A percentile compares a stretch with the other conserved stretches of the same genome.
Conservation (phyloP, 2,888 invertebrate genomes). For the Drosophila limbata region DNA sequence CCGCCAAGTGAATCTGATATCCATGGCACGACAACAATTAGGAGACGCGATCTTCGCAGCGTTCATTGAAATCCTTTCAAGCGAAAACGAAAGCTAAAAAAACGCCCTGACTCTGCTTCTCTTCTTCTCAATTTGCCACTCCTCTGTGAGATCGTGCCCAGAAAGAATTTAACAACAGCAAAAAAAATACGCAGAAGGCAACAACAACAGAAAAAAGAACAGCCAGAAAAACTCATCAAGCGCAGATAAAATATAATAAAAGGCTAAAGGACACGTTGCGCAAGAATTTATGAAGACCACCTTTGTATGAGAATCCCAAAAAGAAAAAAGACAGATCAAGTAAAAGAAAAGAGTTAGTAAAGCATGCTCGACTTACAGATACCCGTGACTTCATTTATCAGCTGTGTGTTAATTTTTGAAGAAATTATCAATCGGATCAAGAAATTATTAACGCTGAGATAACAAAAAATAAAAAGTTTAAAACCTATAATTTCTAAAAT, state of each 20-base stretch:
- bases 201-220: constrained; percentile 9
- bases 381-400: neutral
- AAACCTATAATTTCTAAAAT: too few relatives aligned
- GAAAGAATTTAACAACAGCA: constrained; percentile 49
- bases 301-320: constrained; percentile 47
- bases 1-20: constrained; percentile 64
- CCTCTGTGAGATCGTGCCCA: constrained; percentile 45
- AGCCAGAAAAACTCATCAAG: constrained; percentile 46
- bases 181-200: constrained; percentile 30
- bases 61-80: constrained; percentile 58
- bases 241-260: constrained; percentile 75
- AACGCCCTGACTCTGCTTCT: constrained; percentile 26
- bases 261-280: constrained; percentile 79
- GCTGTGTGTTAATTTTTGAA: too few relatives aligned
- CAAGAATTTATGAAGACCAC: constrained; percentile 78
- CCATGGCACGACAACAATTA: constrained; percentile 75
- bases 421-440: too few relatives aligned
- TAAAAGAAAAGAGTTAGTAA: neutral
- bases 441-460: too few relatives aligned
- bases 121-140: constrained; percentile 5
- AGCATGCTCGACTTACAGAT: neutral
- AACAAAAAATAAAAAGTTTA: too few relatives aligned
- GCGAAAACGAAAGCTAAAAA: constrained; percentile 73
- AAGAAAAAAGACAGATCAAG: constrained; percentile 21
- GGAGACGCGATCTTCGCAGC: constrained; percentile 27